Evolutionary conservation across 2,888 invertebrate genomes (phyloP), one percentile per base, ranked within the genome.

Genomic region (Thymelicus lineola): DNA sequence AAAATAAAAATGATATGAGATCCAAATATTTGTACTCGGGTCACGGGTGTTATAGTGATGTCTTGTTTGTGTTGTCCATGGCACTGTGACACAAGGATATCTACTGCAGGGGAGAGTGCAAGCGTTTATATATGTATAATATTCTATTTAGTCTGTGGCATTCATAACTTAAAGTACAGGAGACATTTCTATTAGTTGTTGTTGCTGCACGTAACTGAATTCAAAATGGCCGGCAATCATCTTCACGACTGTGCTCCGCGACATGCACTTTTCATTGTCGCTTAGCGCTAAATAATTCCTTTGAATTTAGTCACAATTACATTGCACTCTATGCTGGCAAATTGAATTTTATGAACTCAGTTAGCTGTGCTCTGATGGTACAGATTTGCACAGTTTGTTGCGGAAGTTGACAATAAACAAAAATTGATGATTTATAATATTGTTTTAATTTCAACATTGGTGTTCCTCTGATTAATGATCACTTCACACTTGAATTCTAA

Each of bases 221-320:
- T 70, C 70, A 70, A 70, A 70, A 70, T 70, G 70, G 70, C 70
- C 53, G 70, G 70, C 70, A 70, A 70, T 70, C 70, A 70, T 70
- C 70, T 70, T 70, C 70, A 61, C 70, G 46, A 65, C 70, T 15
- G 35, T 59, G 45, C 65, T 60, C 45, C 60, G 55, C 64, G 70
- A 70, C 70, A 70, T 70, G 70, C 65, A 70, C 70, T 70, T 70
- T 70, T 70, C 70, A 70, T 70, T 70, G 64, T 70, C 70, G 70
- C 70, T 70, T 70, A 70, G 64, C 42, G 46, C 59, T 70, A 70
- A 70, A 70, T 70, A 70, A 70, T 70, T 70, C 69, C 69, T 64
- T 64, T 70, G 65, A 70, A 64, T 70, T 65, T 53, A 53, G 64
- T 70, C 70, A 70, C 70, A 65, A 65, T 70, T 60, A 55, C 42